A percentile compares a stretch with the other conserved stretches of the same genome.
phyloP scores from a whole-genome alignment of 1,140 invertebrate species.

The Caerostris darwini region DNA sequence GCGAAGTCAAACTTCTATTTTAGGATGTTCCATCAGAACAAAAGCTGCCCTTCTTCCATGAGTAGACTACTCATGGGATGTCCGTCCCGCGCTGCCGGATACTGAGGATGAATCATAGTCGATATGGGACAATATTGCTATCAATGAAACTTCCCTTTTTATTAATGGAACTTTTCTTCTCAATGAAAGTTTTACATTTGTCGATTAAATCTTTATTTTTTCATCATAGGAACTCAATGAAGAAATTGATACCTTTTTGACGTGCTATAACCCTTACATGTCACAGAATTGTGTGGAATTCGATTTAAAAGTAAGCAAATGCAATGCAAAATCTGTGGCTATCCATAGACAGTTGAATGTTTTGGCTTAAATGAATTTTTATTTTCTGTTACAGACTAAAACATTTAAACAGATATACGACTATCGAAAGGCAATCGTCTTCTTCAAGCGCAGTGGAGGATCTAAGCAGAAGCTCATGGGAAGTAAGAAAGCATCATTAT shows the following conservation, averaged over 20 bases:
- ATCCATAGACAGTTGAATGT: not conserved
- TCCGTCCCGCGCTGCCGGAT: too few species aligned
- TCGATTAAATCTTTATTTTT: not conserved
- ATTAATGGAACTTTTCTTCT: too few species aligned
- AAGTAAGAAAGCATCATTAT: not conserved
- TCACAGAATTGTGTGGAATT: conserved; percentile 49
- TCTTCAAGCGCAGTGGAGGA: not conserved
- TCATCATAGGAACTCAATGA: conserved; percentile 47
- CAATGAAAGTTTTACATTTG: not conserved
- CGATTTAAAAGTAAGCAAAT: conserved; percentile 38
- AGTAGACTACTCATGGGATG: too few species aligned
- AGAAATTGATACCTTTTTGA: conserved; percentile 48
- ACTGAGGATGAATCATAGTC: too few species aligned
- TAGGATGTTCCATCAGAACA: too few species aligned
- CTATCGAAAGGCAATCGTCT: not conserved
- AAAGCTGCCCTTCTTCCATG: too few species aligned
- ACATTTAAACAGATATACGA: not conserved
- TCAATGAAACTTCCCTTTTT: too few species aligned
- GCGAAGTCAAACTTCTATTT: too few species aligned
- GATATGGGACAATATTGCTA: too few species aligned
- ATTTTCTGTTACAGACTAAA: not conserved
- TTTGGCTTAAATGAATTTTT: too few species aligned
- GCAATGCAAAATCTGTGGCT: not conserved
- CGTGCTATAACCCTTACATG: conserved; percentile 54
- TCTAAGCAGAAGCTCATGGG: not conserved